Conservation (phyloP, 2,113 vertebrate species). For the Zingel zingel region DNA sequence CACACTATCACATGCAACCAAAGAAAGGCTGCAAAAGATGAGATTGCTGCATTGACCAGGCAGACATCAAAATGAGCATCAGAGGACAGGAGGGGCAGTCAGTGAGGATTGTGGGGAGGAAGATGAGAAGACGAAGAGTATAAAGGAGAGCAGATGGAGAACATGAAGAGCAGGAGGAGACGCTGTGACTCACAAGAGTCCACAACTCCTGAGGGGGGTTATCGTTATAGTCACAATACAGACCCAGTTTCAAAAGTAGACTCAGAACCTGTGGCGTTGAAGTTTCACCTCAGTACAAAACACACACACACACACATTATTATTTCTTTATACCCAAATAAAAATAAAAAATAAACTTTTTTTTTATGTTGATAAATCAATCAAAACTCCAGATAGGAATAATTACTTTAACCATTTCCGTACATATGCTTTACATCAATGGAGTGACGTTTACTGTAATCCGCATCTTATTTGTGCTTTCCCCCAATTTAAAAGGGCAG, state of each 20-base stretch:
- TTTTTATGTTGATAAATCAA: background rate
- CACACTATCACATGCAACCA: background rate
- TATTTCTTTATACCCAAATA: too few species aligned
- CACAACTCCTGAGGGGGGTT: background rate
- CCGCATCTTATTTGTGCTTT: background rate
- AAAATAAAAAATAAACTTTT: too few species aligned
- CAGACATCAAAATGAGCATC: conserved; percentile 33
- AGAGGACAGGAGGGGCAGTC: conserved; percentile 14
- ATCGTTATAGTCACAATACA: background rate
- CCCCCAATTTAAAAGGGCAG: background rate
- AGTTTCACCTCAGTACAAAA: background rate
- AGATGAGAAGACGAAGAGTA: conserved; percentile 26
- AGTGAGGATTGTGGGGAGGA: conserved; percentile 24
- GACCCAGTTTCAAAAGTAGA: background rate
- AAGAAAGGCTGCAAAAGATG: conserved; percentile 11
- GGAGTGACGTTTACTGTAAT: too few species aligned
- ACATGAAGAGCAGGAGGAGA: conserved; percentile 13
- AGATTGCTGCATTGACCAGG: background rate
- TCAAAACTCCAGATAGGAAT: background rate
- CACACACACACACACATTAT: background rate
- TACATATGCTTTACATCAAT: too few species aligned
- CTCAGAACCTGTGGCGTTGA: conserved; percentile 4
- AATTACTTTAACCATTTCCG: background rate
- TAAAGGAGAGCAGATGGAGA: conserved; percentile 3
- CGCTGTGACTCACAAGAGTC: conserved; percentile 11